Percentiles rank a stretch among this genome's conserved stretches.
These are phyloP conservation scores for Eretmochelys imbricata DNA, from an alignment of 2,113 vertebrate species.

Conservation along the genomic window DNA sequence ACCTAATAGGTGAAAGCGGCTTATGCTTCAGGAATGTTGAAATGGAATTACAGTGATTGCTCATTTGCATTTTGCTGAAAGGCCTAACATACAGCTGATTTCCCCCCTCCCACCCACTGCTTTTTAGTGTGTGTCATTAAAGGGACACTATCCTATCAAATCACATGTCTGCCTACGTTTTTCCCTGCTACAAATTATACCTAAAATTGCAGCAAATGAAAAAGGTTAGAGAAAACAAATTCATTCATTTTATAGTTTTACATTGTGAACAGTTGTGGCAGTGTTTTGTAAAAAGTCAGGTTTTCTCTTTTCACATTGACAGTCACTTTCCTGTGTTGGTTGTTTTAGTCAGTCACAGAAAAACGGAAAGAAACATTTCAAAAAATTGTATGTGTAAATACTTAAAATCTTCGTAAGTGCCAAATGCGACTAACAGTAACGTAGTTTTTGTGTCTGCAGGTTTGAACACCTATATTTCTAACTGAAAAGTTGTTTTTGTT, in stretches of 20 bases:
- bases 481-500: not conserved
- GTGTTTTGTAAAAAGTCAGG: not conserved
- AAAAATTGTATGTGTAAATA: not conserved
- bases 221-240: not conserved
- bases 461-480: not conserved
- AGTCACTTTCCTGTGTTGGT: not conserved
- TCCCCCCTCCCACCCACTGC: not conserved
- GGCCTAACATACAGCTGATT: not conserved
- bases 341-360: not conserved
- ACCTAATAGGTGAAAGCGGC: not conserved
- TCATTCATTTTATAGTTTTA: not conserved
- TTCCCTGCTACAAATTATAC: not conserved
- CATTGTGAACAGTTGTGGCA: not conserved
- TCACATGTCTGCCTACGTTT: not conserved
- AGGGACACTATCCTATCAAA: not conserved
- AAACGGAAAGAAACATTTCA: not conserved
- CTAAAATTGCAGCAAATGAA: not conserved
- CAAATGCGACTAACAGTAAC: not conserved
- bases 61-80: not conserved
- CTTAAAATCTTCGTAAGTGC: not conserved
- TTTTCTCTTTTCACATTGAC: not conserved
- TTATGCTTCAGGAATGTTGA: not conserved
- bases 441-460: not conserved
- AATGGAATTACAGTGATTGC: not conserved
- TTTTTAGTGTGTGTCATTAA: not conserved